Evolutionary conservation across 2,113 vertebrate species (phyloP).

Genomic region (Cynocephalus volans): DNA sequence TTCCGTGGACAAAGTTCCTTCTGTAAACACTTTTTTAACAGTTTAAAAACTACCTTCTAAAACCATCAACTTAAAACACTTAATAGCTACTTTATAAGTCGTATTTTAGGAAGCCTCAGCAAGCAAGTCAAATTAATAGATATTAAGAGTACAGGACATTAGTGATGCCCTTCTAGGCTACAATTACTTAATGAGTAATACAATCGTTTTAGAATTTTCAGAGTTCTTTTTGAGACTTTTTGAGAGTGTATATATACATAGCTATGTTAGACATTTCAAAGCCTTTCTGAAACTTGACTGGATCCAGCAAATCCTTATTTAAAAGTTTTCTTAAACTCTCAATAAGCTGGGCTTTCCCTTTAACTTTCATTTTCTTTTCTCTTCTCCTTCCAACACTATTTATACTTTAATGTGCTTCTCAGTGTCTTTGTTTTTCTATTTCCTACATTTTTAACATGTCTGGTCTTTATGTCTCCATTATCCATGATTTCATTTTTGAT

Average conservation of each 20-base stretch:
- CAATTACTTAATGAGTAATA: not conserved
- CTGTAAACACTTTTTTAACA: not conserved
- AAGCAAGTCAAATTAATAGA: slow-evolving; percentile 33
- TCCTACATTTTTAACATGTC: not conserved
- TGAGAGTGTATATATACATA: not conserved
- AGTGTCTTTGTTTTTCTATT: slow-evolving; percentile 6
- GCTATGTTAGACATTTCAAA: not conserved
- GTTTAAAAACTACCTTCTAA: not conserved
- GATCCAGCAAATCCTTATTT: slow-evolving; percentile 5
- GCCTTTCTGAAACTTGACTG: not conserved
- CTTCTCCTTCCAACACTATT: slow-evolving; percentile 4
- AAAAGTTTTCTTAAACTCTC: slow-evolving; percentile 14
- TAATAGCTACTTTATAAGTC: not conserved
- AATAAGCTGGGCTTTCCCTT: slow-evolving; percentile 18
- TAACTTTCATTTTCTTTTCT: slow-evolving; percentile 21
- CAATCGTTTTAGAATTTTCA: not conserved
- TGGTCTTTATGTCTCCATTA: not conserved
- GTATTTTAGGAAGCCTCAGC: not conserved
- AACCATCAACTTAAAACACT: not conserved
- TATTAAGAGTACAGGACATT: not conserved
- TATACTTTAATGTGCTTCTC: not conserved
- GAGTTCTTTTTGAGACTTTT: not conserved
- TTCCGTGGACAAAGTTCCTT: not conserved
- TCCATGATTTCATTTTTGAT: not conserved
- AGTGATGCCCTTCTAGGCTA: not conserved